phyloP scores from a whole-genome alignment of 2,113 vertebrate species.

The Pseudopipra pipra region DNA sequence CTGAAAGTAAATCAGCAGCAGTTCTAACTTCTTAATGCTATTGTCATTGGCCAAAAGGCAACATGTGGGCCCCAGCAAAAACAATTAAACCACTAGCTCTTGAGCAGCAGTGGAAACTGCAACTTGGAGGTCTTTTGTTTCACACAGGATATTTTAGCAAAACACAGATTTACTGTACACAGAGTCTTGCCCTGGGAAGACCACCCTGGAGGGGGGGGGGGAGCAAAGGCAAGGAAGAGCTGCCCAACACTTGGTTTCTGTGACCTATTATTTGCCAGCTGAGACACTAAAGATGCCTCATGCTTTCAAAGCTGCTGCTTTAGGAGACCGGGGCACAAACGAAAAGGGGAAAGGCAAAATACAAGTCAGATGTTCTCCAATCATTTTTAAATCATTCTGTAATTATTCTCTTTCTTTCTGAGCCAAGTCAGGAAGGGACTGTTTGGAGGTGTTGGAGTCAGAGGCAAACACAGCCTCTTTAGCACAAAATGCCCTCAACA shows the following conservation, averaged over 20 bases:
- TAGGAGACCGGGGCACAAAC: background rate
- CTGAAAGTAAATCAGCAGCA: background rate
- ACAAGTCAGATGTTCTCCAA: background rate
- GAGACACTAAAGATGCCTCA: background rate
- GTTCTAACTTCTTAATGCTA: background rate
- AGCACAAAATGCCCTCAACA: background rate
- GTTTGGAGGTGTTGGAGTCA: background rate
- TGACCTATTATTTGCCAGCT: background rate
- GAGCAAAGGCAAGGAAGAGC: background rate
- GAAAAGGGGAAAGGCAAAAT: background rate
- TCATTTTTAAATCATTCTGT: background rate
- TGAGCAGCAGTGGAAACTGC: background rate
- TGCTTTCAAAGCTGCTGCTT: background rate
- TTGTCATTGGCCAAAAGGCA: background rate
- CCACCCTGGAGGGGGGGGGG: background rate
- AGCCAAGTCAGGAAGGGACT: background rate
- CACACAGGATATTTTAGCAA: background rate
- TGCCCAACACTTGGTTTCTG: background rate
- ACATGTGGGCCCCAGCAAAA: background rate
- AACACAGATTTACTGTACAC: background rate
- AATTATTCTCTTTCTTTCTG: background rate
- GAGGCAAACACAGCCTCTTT: background rate
- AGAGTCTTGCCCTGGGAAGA: background rate
- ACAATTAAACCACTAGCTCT: background rate
- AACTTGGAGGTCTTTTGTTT: background rate